Base-by-base conservation (phyloP, 2,113 vertebrate species). In the Platysternon megacephalum region DNA sequence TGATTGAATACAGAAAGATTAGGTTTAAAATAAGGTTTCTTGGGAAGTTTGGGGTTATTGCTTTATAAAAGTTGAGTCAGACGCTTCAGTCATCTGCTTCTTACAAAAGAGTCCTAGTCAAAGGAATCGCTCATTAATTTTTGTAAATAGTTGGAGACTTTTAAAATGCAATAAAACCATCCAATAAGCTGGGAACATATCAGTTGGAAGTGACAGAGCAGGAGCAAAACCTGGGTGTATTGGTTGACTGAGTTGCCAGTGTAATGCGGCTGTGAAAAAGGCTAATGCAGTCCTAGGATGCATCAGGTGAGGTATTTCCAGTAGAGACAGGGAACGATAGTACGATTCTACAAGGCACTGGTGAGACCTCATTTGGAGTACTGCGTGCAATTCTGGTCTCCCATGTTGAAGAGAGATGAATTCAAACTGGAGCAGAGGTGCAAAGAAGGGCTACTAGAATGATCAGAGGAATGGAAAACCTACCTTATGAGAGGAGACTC, bases 151-250 rank as follows among this genome's bases (percentile, higher is more conserved):
- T 90, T 82, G 52, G 86, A 91, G 92, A 89, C 87, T 52, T 93
- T 96, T 95, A 96, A 96, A 95, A 72, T 95, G 95, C 91, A 95
- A 89, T 94, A 91, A 92, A 84, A 94, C 87, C 92, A 89, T 21
- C 32, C n/a, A 39, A 39, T 39, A 19, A 21, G n/a, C 35, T 68
- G 61, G 14, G 61, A 32, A n/a, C 16, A 17, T 21, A 68, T n/a
- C 16, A 3, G 8, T 19, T 68, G 16, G 61, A 68, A n/a, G 9
- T 39, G n/a, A 72, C n/a, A 22, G 65, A 39, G 35, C 2, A 72
- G n/a, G n/a, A n/a, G 19, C 39, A n/a, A 39, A 21, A 72, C 35
- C n/a, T 9, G 61, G 4, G 16, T 68, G 58, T 58, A 58, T 29
- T 58, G 29, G 29, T 6, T 61, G 58, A 68, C 16, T 72, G 65